These are phyloP conservation scores for Caenorhabditis briggsae DNA, from an alignment of 1,140 invertebrate species.

Conservation along the genomic window DNA sequence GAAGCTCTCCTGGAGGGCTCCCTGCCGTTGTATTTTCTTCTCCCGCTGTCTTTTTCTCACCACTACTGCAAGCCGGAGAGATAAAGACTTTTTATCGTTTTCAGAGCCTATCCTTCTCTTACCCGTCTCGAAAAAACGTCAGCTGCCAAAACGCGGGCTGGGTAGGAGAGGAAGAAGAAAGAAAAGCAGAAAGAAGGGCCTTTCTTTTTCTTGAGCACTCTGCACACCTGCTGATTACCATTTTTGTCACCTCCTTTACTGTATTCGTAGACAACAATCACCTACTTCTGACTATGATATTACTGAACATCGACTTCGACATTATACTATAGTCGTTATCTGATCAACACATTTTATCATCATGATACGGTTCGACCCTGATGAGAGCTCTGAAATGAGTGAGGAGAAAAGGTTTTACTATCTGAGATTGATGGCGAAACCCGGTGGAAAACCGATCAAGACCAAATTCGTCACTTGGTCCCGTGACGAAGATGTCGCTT, in stretches of 20 bases:
- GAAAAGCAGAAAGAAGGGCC: conserved; percentile 21
- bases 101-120: conserved; percentile 42
- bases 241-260: background rate
- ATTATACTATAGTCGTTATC: conserved; percentile 40
- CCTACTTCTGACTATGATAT: conserved; percentile 36
- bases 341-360: background rate
- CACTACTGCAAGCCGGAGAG: conserved; percentile 1
- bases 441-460: conserved; percentile 75
- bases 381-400: conserved; percentile 67
- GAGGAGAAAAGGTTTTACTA: conserved; percentile 77
- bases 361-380: conserved; percentile 67
- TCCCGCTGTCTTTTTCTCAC: conserved; percentile 13
- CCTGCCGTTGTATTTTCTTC: conserved; percentile 44
- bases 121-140: conserved; percentile 41
- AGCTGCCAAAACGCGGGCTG: conserved; percentile 39
- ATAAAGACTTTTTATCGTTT: conserved; percentile 47
- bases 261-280: background rate
- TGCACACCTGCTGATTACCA: conserved; percentile 7
- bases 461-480: conserved; percentile 77
- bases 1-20: background rate
- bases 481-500: conserved; percentile 58
- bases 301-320: conserved; percentile 23
- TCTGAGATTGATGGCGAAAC: conserved; percentile 76
- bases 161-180: conserved; percentile 47
- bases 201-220: conserved; percentile 47